Evolutionary conservation across 2,888 invertebrate species (phyloP).

Genomic region (Lasioglossum zephyrum): DNA sequence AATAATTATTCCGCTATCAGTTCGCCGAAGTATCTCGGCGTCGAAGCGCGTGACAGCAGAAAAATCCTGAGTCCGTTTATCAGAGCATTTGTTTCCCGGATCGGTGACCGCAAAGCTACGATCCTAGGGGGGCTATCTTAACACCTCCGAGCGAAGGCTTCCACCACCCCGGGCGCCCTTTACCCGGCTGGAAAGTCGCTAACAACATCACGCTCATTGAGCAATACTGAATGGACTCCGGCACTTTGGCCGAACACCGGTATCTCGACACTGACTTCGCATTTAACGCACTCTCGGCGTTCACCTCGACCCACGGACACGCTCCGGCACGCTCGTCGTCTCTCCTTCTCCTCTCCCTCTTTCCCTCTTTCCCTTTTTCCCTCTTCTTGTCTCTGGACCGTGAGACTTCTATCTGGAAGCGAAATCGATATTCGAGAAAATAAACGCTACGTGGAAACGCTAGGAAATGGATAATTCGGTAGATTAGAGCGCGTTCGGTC

Average conservation of each 20-base stretch:
- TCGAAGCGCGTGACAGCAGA: background rate
- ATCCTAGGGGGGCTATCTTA: background rate
- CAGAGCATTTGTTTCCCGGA: constrained; percentile 7
- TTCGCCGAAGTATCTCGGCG: background rate
- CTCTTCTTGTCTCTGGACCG: background rate
- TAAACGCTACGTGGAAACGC: constrained; percentile 43
- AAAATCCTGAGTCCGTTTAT: background rate
- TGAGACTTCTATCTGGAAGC: constrained; percentile 2
- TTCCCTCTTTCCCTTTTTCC: background rate
- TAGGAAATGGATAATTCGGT: constrained; percentile 63
- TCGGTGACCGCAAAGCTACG: constrained; percentile 2
- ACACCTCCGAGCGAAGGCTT: constrained; percentile 1
- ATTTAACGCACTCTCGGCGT: constrained; percentile 6
- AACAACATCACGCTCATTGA: constrained; percentile 14
- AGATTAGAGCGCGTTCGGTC: constrained; percentile 61
- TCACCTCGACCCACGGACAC: constrained; percentile 13
- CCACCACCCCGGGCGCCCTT: background rate
- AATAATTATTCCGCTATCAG: background rate
- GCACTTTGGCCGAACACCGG: constrained; percentile 21
- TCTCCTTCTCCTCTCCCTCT: background rate
- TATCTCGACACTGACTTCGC: constrained; percentile 15
- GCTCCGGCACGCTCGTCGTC: constrained; percentile 12
- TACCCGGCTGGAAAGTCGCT: background rate
- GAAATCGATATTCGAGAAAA: constrained; percentile 53
- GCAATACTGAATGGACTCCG: constrained; percentile 47